A percentile compares a stretch with the other conserved stretches of the same genome.
Evolutionary conservation across 2,113 vertebrate genomes (phyloP).

Genomic region (Ornithorhynchus anatinus): DNA sequence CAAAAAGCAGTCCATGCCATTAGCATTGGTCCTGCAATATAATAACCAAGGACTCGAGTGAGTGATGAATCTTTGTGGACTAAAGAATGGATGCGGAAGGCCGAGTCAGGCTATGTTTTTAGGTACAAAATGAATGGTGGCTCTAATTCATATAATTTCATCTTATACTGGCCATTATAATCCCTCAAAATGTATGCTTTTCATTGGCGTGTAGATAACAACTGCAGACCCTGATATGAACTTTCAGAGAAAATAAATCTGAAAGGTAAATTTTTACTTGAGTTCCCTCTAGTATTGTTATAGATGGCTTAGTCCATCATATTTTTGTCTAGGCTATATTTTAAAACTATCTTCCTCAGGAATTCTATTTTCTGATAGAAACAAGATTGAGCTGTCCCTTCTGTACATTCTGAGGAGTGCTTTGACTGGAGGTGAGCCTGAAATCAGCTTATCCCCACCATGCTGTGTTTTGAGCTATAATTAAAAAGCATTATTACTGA

Average conservation of each 20-base stretch:
- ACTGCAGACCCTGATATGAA: constrained; percentile 6
- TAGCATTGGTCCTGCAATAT: too few species aligned
- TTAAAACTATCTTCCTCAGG: constrained; percentile 29
- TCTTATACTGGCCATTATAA: not conserved
- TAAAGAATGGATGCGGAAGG: not conserved
- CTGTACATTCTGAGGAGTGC: constrained; percentile 20
- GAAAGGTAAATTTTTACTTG: not conserved
- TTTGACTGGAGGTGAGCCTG: constrained; percentile 41
- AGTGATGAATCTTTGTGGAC: not conserved
- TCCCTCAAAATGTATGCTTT: not conserved
- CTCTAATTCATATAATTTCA: not conserved
- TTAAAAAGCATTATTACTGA: constrained; percentile 48
- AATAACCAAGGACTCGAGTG: not conserved
- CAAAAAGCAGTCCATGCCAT: too few species aligned
- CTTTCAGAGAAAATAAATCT: constrained; percentile 14
- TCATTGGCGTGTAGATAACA: not conserved
- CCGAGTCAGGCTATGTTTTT: not conserved
- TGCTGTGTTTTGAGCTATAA: constrained; percentile 50
- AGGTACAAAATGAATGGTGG: not conserved
- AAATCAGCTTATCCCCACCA: constrained; percentile 27
- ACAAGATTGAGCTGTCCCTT: not conserved
- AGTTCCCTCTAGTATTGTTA: not conserved
- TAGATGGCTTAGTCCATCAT: constrained; percentile 5
- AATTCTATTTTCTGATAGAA: constrained; percentile 33
- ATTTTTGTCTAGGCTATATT: constrained; percentile 23